These are phyloP conservation scores for Mesocricetus auratus DNA, from an alignment of 2,113 vertebrate genomes.

Conservation along the genomic window DNA sequence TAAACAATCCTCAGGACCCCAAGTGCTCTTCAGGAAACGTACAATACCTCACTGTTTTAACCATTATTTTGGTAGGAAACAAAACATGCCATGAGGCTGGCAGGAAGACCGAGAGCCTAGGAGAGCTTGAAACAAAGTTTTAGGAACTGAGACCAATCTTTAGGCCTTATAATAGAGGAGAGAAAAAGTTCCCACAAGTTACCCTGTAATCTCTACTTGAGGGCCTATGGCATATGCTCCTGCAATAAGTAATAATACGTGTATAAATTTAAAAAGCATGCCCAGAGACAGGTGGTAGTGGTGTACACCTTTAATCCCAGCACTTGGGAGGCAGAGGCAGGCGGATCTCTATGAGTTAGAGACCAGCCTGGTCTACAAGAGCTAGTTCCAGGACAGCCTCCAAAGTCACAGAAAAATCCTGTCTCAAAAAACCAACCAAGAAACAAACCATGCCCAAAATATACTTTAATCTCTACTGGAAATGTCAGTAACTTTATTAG, in stretches of 20 bases:
- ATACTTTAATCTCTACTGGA: background rate
- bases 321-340: no score
- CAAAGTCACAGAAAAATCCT: no score
- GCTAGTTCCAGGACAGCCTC: no score
- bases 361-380: no score
- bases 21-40: background rate
- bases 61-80: background rate
- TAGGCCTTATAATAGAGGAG: background rate
- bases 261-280: background rate
- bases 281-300: no score
- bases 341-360: no score
- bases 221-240: background rate
- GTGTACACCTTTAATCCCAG: no score
- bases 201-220: background rate
- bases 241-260: background rate
- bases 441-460: no score
- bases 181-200: background rate
- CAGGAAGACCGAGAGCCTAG: background rate
- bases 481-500: conserved; percentile 4
- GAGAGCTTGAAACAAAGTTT: background rate
- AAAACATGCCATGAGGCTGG: background rate
- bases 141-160: background rate
- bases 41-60: background rate
- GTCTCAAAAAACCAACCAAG: no score
- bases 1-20: background rate